Evolutionary conservation across 2,888 invertebrate genomes (phyloP).

Genomic region (Patella depressa): DNA sequence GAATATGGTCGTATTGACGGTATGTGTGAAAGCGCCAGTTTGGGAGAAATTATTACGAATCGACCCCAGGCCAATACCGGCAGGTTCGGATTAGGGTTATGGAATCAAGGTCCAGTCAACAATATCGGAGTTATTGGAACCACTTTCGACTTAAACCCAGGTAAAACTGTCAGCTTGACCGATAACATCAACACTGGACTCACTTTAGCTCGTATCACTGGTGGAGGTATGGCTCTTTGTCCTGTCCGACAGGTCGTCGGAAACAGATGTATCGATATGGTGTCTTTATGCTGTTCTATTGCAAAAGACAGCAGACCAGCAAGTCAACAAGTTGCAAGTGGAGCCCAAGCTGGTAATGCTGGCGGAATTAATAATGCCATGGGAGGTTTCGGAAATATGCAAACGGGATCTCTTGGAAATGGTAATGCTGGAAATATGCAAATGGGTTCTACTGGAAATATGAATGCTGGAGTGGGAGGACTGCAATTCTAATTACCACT

Average conservation of each 20-base stretch:
- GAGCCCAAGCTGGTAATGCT: too few species aligned
- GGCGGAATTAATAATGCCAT: too few species aligned
- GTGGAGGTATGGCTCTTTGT: neutral
- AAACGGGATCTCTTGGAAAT: too few species aligned
- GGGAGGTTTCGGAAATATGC: too few species aligned
- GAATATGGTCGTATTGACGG: slow-evolving; percentile 4
- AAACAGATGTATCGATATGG: neutral
- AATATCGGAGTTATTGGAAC: slow-evolving; percentile 3
- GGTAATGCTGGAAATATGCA: too few species aligned
- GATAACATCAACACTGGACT: neutral
- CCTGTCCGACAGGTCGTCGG: neutral
- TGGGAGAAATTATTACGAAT: neutral
- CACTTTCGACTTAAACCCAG: neutral
- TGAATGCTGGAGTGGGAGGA: too few species aligned
- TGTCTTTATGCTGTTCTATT: neutral
- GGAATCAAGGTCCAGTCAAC: neutral
- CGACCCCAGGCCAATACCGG: neutral
- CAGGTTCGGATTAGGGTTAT: neutral
- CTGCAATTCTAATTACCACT: too few species aligned
- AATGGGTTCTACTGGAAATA: too few species aligned
- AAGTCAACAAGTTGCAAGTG: too few species aligned
- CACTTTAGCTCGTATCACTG: neutral
- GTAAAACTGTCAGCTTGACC: neutral
- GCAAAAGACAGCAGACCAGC: neutral
- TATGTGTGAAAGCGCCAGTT: slow-evolving; percentile 4